Conservation (phyloP, 2,888 invertebrate species). For the Drosophila suboccidentalis region DNA sequence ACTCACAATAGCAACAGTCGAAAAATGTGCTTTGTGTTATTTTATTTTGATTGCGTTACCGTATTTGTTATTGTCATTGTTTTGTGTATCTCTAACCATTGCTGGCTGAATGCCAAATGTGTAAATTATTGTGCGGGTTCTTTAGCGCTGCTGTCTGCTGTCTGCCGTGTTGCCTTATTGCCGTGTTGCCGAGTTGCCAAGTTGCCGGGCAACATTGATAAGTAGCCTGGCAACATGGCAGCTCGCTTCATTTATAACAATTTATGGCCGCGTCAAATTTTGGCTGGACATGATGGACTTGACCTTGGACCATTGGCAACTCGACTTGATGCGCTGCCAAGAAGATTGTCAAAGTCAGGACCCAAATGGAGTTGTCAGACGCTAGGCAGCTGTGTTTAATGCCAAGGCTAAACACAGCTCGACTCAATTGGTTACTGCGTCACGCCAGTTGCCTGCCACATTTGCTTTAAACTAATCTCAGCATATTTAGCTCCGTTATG, state of each 20-base stretch:
- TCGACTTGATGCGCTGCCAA: slow-evolving; percentile 47
- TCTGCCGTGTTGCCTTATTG: background rate
- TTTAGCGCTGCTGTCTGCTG: slow-evolving; percentile 4
- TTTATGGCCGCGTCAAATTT: slow-evolving; percentile 70
- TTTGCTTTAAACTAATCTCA: slow-evolving; percentile 43
- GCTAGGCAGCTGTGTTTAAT: slow-evolving; percentile 4
- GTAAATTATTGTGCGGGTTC: slow-evolving; percentile 56
- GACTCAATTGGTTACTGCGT: slow-evolving; percentile 32
- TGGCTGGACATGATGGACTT: slow-evolving; percentile 26
- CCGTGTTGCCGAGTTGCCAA: background rate
- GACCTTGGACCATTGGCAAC: slow-evolving; percentile 42
- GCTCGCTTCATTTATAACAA: slow-evolving; percentile 77
- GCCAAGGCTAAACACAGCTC: slow-evolving; percentile 26
- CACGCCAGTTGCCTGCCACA: slow-evolving; percentile 38
- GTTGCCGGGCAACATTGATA: slow-evolving; percentile 66
- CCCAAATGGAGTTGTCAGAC: slow-evolving; percentile 38
- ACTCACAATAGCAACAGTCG: slow-evolving; percentile 53
- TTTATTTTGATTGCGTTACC: slow-evolving; percentile 1
- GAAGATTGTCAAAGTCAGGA: slow-evolving; percentile 16
- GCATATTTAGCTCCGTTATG: slow-evolving; percentile 33
- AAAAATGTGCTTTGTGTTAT: slow-evolving; percentile 19
- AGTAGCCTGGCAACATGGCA: slow-evolving; percentile 72
- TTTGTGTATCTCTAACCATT: slow-evolving; percentile 34
- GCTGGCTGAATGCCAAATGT: slow-evolving; percentile 54
- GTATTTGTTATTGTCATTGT: slow-evolving; percentile 10